Evolutionary conservation across 37 sponge, comb jelly and placozoan species (phyloP).

Genomic region (Cliona cf. orientalis): DNA sequence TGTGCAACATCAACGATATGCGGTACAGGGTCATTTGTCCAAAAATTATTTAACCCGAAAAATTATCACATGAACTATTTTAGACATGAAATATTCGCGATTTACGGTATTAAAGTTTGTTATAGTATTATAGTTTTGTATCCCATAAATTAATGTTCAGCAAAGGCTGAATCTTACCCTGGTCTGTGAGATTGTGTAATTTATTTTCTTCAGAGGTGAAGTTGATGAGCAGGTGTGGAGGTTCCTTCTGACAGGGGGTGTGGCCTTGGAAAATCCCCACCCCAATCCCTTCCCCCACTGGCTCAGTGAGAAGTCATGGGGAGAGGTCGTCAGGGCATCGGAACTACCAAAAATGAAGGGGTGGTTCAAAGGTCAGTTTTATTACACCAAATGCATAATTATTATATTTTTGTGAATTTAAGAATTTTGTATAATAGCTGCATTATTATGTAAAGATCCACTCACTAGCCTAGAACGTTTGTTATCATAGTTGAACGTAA

Average conservation of each 20-base stretch:
- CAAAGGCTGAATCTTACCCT: not conserved
- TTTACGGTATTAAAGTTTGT: not conserved
- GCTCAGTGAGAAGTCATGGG: conserved; percentile 98
- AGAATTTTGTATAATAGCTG: not conserved
- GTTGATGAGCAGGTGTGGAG: conserved; percentile 95
- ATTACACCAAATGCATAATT: no score
- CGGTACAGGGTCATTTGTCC: no score
- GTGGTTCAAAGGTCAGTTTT: conserved; percentile 68
- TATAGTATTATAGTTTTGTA: not conserved
- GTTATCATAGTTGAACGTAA: no score
- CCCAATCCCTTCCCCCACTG: conserved; percentile 98
- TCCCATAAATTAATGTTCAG: not conserved
- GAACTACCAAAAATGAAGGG: conserved; percentile 82
- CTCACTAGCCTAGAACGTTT: no score
- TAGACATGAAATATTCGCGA: no score
- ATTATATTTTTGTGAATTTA: not conserved
- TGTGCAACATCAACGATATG: no score
- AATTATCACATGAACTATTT: no score
- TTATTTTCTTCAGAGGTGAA: conserved; percentile 53
- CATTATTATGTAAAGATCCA: not conserved
- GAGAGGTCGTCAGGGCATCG: conserved; percentile 97
- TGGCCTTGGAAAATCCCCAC: conserved; percentile 98
- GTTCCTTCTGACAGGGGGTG: conserved; percentile 98
- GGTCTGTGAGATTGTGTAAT: not conserved
- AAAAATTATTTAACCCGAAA: no score